Conservation (phyloP, 2,797 vertebrate genomes). For the Sitta carolinensis region DNA sequence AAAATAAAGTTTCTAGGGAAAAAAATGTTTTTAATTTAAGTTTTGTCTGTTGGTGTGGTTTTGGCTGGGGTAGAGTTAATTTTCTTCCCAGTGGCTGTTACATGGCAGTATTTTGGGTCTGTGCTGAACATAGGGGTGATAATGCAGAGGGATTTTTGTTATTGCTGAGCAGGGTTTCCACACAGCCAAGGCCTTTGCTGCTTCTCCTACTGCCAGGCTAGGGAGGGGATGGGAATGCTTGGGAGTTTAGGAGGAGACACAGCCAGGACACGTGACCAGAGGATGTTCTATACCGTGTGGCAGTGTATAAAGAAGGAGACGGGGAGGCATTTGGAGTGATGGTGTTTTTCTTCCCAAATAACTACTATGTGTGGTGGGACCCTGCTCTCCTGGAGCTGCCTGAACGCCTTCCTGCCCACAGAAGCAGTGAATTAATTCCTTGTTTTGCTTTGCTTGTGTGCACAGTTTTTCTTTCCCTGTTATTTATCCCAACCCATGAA, state of each 20-base stretch:
- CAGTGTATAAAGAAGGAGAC: no score
- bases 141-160: fast-evolving
- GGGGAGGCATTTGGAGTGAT: no score
- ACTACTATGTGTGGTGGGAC: fast-evolving
- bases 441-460: not conserved
- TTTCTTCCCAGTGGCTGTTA: not conserved
- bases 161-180: not conserved
- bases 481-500: not conserved
- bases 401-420: not conserved
- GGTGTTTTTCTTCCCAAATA: fast-evolving
- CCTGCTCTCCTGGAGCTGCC: not conserved
- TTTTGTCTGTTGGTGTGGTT: not conserved
- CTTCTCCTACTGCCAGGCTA: fast-evolving
- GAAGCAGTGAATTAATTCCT: not conserved
- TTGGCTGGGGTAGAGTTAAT: not conserved
- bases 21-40: not conserved
- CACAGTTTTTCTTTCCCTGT: not conserved
- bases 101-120: not conserved
- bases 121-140: not conserved
- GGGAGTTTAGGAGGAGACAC: not conserved
- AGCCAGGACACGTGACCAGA: not conserved
- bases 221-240: no score
- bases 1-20: not conserved
- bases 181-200: not conserved
- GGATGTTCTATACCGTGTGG: fast-evolving